A percentile compares a stretch with the other conserved stretches of the same genome.
These are phyloP conservation scores for Brachionichthys hirsutus DNA, from an alignment of 2,113 vertebrate species.

Conservation along the genomic window DNA sequence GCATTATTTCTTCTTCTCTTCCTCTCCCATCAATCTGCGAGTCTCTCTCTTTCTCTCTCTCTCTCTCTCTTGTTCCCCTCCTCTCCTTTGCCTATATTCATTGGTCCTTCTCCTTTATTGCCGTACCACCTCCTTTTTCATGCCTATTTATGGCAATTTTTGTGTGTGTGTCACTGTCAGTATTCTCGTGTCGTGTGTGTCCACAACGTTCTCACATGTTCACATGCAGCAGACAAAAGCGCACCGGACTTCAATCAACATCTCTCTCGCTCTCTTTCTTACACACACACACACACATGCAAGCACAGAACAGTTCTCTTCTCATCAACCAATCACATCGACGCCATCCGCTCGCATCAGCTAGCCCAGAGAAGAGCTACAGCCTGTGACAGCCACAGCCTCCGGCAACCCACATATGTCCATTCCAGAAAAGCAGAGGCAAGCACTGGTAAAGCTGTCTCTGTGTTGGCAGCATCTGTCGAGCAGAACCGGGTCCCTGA, in stretches of 20 bases:
- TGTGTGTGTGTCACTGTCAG: neutral
- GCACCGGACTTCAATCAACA: constrained; percentile 18
- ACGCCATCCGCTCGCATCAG: constrained; percentile 69
- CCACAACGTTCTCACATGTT: too few relatives aligned
- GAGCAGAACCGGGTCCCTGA: constrained; percentile 52
- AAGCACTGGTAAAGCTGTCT: constrained; percentile 69
- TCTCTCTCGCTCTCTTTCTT: neutral
- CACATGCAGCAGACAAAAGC: constrained; percentile 39
- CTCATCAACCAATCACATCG: constrained; percentile 72
- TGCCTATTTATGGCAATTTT: neutral
- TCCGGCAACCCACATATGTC: constrained; percentile 77
- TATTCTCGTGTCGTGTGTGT: constrained; percentile 10
- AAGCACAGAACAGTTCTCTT: constrained; percentile 32
- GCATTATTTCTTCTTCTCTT: constrained; percentile 10
- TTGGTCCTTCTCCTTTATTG: constrained; percentile 16
- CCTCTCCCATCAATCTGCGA: neutral
- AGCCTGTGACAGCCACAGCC: constrained; percentile 77
- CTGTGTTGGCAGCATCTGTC: constrained; percentile 65
- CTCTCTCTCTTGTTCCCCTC: neutral
- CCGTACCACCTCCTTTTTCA: neutral
- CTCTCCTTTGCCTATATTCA: constrained; percentile 11
- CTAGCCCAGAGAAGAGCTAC: constrained; percentile 64
- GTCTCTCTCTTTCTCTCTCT: constrained; percentile 6
- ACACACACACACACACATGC: constrained; percentile 3
- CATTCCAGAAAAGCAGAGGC: constrained; percentile 70